Evolutionary conservation across 2,113 vertebrate species (phyloP), one percentile per base, ranked within the genome.

Genomic region (Semicossyphus pulcher): DNA sequence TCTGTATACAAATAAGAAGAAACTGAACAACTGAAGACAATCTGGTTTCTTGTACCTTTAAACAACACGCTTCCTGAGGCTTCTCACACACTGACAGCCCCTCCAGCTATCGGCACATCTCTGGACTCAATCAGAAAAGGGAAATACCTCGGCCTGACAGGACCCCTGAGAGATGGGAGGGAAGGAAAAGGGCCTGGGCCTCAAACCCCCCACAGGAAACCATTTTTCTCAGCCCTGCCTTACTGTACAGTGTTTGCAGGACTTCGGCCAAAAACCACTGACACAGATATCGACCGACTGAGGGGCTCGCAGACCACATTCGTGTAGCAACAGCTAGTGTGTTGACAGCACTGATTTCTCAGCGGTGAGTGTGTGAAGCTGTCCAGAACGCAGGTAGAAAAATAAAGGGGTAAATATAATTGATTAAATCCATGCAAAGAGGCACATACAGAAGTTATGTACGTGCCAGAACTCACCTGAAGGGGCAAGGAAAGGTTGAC

Each of bases 111-210:
- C 56, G 48, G 72, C 59, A 20, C 23, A 63, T 76, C 80, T 88
- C 88, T 89, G 82, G 72, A 90, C 59, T 88, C 79, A 47, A 81
- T 90, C 90, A 89, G 76, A 21, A 62, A 72, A 52, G 80, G 84
- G 86, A 89, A 88, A 86, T 90, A 89, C 85, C 76, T 86, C 59
- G 76, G 74, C 77, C 81, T 88, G 81, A 90, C 83, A 77, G 81
- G 86, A 89, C 85, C 85, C 88, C 58, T 44, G 88, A 86, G 90
- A 84, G 72, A 44, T 42, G 31, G 34, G 41, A 72, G 74, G 32
- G 29, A 42, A 44, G 53, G 53, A 63, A n/a, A 67, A 49, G 52
- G 39, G 45, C 12, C 32, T 7, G 41, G 57, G 56, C 62, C 80
- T 81, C 36, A 72, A 84, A 74, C n/a, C 42, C 37, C 78, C 74